Base-by-base conservation (phyloP, 37 sponge, comb jelly and placozoan genomes). In the Geodia barretti region DNA sequence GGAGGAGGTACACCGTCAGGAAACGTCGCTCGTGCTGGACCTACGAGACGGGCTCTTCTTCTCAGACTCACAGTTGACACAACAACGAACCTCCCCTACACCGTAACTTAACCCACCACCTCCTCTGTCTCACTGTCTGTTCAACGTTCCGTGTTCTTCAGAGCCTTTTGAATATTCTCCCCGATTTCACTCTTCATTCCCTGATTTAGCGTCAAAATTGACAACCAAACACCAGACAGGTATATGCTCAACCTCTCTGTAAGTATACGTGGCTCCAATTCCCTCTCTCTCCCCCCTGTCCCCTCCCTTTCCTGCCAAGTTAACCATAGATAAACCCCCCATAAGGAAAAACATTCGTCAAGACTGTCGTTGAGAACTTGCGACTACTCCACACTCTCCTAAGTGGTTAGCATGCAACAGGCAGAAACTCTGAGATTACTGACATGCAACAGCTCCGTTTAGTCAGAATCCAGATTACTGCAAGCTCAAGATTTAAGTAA, bases 21-120 rank as follows among this genome's bases (percentile, higher is more conserved):
- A 98, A 98, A 74, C 97, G 96, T 62, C 95, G 97, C 0, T 60
- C 97, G 41, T 98, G 99, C 79, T 98, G 99, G 99, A 89, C 97
- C 29, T 96, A 92, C 81, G 99, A 98, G 93, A 98, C 99, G n/a
- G 2, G 75, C 97, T n/a, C 87, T 98, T 5, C 80, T 98, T 17
- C 86, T 96, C 7, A 88, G n/a, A n/a, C n/a, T n/a, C n/a, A 94
- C 76, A 73, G 82, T 8, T 89, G 89, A 0, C 89, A 96, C 77
- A 93, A 88, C 82, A 94, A 94, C 68, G 95, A 96, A 32, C 88
- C 96, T 0, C 99, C 99, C 2, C 92, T 92, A 80, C 92, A 78
- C 31, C 88, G 95, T 91, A 54, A 7, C 3, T 5, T 33, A 29
- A 21, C 34, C 68, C 34, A 3, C 68, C 34, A 2, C 33, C 34